Base-by-base conservation (phyloP, 92 coral and sea anemone genomes). In the Nematostella vectensis region DNA sequence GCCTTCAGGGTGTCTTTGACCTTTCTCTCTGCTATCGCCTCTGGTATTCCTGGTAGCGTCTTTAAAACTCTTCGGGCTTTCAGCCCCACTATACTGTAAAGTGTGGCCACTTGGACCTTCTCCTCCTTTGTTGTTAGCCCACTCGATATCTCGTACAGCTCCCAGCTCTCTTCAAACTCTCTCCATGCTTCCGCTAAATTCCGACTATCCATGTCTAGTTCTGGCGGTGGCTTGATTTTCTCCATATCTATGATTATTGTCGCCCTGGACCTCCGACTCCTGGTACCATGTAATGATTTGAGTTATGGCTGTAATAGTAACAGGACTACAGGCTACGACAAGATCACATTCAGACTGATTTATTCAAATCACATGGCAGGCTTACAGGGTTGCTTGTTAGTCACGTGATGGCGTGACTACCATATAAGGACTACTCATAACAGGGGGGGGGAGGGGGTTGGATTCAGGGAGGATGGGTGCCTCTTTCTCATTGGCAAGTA, bases 201-300 rank as follows among this genome's bases (percentile, higher is more conserved):
- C 11, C 15, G 57, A 24, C 57, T 45, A 22, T 45, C 51, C 19
- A 47, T 61, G 47, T 61, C 67, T 15, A 61, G 42, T 47, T 61
- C 67, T 23, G 70, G 33, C 27, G 70, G 70, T 33, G 60, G 60
- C 55, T 63, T 52, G 11, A 63, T 50, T 18, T 55, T 25, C 48
- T n/a, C n/a, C n/a, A n/a, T n/a, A n/a, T n/a, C n/a, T n/a, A n/a
- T n/a, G n/a, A 31, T 55, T 50, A 63, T 45, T 17, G 51, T 45
- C 12, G 18, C 51, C 23, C 51, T 10, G 18, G 51, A 10, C 18
- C 18, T 45, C 23, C 12, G 18, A 17, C 51, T 45, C 51, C 51
- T 45, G 51, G 51, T 45, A 45, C 51, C 51, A 45, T 45, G 51
- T 45, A 45, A 45, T 10, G 51, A 6, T 33, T 45, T 9, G 21